Conservation (phyloP, 1,140 invertebrate genomes). For the Octopus sinensis region DNA sequence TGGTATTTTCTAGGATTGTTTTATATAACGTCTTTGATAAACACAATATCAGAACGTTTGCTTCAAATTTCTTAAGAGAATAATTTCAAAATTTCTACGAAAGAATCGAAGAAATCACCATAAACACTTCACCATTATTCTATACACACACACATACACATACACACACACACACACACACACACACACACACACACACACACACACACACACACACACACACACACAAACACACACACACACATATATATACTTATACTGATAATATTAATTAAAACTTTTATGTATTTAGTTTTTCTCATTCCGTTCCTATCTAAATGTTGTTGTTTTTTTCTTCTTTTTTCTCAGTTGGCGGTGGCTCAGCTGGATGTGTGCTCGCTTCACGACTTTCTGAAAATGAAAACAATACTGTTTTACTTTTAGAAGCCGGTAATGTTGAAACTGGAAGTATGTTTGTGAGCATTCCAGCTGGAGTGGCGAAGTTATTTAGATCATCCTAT, state of each 20-base stretch:
- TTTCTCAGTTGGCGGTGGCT: slow-evolving; percentile 56
- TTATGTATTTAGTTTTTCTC: neutral
- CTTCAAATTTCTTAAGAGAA: neutral
- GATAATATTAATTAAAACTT: neutral
- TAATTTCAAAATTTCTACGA: neutral
- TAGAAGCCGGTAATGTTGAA: slow-evolving; percentile 61
- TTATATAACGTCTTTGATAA: neutral
- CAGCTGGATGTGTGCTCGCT: slow-evolving; percentile 55
- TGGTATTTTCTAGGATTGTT: neutral
- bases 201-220: neutral
- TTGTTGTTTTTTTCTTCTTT: slow-evolving; percentile 31
- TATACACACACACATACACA: neutral
- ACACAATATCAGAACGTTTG: neutral
- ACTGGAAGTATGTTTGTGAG: slow-evolving; percentile 57
- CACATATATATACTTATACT: neutral
- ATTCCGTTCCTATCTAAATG: neutral
- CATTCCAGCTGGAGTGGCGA: slow-evolving; percentile 62
- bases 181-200: neutral
- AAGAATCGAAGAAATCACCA: neutral
- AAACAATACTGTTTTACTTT: slow-evolving; percentile 56
- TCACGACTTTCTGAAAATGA: slow-evolving; percentile 49
- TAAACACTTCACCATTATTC: neutral
- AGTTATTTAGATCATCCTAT: slow-evolving; percentile 59
- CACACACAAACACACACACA: neutral
- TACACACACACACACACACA: neutral